Conservation (phyloP, 2,797 vertebrate genomes). For the Muscicapa comitata region DNA sequence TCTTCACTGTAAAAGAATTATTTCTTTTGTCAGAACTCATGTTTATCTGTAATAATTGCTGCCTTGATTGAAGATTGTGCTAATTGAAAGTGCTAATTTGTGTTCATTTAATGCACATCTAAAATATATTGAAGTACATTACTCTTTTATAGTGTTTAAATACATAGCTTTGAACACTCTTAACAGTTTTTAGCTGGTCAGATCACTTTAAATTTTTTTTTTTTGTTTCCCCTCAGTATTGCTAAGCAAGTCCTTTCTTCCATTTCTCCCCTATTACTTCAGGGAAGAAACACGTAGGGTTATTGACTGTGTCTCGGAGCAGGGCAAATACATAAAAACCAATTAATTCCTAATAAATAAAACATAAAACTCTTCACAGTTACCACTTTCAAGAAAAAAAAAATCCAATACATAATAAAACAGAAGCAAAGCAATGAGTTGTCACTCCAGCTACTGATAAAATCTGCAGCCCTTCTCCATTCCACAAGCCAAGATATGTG, state of each 20-base stretch:
- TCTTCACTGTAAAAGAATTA: background rate
- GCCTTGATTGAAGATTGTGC: background rate
- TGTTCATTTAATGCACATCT: background rate
- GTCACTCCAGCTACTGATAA: background rate
- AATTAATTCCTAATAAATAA: background rate
- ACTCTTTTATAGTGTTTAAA: background rate
- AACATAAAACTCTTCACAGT: background rate
- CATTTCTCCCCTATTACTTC: background rate
- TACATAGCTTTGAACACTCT: background rate
- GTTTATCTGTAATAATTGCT: background rate
- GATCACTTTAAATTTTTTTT: background rate
- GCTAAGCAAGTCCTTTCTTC: background rate
- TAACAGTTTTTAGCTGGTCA: background rate
- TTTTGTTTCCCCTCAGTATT: background rate
- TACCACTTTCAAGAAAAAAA: background rate
- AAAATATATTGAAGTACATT: background rate
- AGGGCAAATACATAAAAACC: background rate
- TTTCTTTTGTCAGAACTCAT: background rate
- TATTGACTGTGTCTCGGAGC: background rate
- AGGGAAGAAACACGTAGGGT: background rate
- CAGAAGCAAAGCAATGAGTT: background rate
- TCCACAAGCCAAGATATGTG: rapidly evolving
- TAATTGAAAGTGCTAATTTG: background rate
- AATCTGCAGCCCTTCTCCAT: background rate
- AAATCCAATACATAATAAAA: background rate